phyloP scores from a whole-genome alignment of 2,888 invertebrate species.

The Ametastegia equiseti region DNA sequence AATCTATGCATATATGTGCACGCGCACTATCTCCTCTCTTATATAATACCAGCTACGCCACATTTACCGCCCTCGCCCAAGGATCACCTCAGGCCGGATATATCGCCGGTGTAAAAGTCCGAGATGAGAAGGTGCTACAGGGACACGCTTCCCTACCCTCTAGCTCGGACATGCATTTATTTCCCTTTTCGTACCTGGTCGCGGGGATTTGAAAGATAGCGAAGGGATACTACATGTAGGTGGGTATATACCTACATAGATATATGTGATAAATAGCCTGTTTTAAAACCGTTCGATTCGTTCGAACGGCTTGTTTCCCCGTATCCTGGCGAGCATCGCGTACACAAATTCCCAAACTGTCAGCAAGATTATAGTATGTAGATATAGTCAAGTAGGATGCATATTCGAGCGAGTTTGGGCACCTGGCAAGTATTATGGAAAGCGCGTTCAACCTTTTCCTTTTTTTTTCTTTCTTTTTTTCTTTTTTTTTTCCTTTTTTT shows the following conservation, averaged over 20 bases:
- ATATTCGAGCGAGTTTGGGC: slow-evolving; percentile 27
- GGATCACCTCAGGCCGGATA: slow-evolving; percentile 38
- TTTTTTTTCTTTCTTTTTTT: background rate
- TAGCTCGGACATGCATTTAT: too few species aligned
- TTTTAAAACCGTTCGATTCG: too few species aligned
- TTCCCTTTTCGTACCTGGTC: background rate
- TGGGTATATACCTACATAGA: too few species aligned
- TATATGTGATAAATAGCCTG: too few species aligned
- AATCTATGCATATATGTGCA: slow-evolving; percentile 17
- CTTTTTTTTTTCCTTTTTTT: background rate
- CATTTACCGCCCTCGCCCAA: slow-evolving; percentile 37
- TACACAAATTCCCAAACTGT: slow-evolving; percentile 12
- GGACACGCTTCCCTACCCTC: too few species aligned
- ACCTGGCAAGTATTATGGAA: background rate
- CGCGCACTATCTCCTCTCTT: background rate
- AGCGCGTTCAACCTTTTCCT: background rate
- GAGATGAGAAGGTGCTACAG: background rate
- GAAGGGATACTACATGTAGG: too few species aligned
- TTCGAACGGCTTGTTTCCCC: background rate
- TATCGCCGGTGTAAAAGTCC: slow-evolving; percentile 26
- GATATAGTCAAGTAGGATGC: slow-evolving; percentile 31
- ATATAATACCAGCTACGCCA: too few species aligned
- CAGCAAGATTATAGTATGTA: slow-evolving; percentile 33
- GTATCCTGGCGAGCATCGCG: background rate
- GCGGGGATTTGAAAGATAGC: too few species aligned